Evolutionary conservation across 2,113 vertebrate species (phyloP).

Genomic region (Gnathonemus echidnorhynchus): DNA sequence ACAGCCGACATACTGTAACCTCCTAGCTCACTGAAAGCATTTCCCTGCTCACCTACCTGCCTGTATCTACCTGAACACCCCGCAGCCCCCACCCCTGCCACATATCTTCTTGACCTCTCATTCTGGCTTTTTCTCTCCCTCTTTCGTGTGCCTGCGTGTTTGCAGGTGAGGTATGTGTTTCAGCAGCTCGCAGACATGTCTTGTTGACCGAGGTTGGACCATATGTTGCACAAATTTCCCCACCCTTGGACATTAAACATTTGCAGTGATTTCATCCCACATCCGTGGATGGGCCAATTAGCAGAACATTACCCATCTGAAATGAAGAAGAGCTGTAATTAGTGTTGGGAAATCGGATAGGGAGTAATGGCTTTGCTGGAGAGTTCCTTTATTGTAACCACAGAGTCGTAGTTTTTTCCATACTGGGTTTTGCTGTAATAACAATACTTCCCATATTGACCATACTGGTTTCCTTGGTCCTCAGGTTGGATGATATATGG

Average conservation of each 20-base stretch:
- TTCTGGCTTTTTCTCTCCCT: slow-evolving; percentile 48
- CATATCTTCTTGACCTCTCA: slow-evolving; percentile 12
- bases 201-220: slow-evolving; percentile 33
- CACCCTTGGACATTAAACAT: not conserved
- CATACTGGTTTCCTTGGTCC: not conserved
- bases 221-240: not conserved
- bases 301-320: not conserved
- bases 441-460: not conserved
- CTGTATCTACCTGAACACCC: slow-evolving; percentile 9
- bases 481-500: not conserved
- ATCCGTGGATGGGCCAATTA: not conserved
- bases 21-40: not conserved
- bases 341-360: not conserved
- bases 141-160: slow-evolving; percentile 59
- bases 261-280: not conserved
- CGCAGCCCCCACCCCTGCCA: slow-evolving; percentile 11
- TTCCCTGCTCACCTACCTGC: slow-evolving; percentile 11
- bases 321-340: not conserved
- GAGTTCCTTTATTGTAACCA: not conserved
- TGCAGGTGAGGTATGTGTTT: slow-evolving; percentile 89
- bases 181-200: slow-evolving; percentile 62
- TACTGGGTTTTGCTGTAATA: not conserved
- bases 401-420: not conserved
- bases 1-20: not conserved
- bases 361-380: not conserved